Conservation (phyloP, 2,888 invertebrate species). For the Erpobdella octoculata region DNA sequence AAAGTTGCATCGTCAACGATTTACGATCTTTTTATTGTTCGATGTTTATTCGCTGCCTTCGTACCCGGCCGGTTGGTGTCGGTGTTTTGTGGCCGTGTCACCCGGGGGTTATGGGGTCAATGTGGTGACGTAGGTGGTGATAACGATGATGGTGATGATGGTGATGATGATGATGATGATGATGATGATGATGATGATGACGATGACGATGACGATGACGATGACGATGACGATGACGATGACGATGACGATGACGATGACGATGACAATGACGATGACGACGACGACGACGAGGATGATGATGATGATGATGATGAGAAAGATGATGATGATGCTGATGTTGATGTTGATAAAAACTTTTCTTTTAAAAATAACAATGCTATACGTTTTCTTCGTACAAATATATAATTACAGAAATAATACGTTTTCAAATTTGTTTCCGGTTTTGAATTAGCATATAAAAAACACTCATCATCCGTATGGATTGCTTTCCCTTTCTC, state of each 20-base stretch:
- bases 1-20: too few species aligned
- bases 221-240: not conserved
- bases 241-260: slow-evolving; percentile 8
- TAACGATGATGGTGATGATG: slow-evolving; percentile 28
- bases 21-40: too few species aligned
- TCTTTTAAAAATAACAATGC: not conserved
- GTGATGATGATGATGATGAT: slow-evolving; percentile 28
- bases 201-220: slow-evolving; percentile 36
- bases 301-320: not conserved
- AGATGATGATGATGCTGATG: not conserved
- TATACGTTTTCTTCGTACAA: too few species aligned
- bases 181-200: slow-evolving; percentile 30
- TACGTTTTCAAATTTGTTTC: too few species aligned
- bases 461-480: not conserved
- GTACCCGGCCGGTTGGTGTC: too few species aligned
- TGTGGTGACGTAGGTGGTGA: slow-evolving; percentile 15
- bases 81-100: too few species aligned
- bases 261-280: slow-evolving; percentile 13
- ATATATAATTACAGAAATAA: too few species aligned
- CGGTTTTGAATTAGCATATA: too few species aligned
- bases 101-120: not conserved
- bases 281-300: not conserved
- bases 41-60: too few species aligned
- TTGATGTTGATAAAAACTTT: not conserved
- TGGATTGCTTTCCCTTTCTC: not conserved